phyloP scores from a whole-genome alignment of 2,888 invertebrate species.

The Parnassius mnemosyne region DNA sequence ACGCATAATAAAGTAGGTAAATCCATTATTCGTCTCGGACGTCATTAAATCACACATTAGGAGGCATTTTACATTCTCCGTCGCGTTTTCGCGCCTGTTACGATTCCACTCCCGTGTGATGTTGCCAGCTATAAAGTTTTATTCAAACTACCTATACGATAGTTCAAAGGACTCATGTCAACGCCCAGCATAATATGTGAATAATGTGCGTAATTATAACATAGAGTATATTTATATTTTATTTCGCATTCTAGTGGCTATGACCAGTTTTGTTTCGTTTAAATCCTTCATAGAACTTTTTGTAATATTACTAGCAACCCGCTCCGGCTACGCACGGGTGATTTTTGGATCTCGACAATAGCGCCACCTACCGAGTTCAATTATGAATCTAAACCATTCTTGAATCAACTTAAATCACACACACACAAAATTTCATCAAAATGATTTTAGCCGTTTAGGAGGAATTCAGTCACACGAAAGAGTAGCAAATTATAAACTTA shows the following conservation, averaged over 20 bases:
- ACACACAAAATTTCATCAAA: no score
- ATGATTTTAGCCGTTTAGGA: no score
- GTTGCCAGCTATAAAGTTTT: slow-evolving; percentile 52
- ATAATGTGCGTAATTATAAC: slow-evolving; percentile 13
- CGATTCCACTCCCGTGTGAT: slow-evolving; percentile 51
- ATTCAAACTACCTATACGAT: slow-evolving; percentile 38
- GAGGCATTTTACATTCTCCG: slow-evolving; percentile 46
- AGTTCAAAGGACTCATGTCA: slow-evolving; percentile 31
- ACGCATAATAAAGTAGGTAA: slow-evolving; percentile 36
- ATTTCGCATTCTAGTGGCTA: background rate
- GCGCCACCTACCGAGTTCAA: no score
- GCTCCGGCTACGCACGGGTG: no score
- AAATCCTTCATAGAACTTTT: no score
- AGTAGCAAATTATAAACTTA: no score
- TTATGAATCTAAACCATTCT: no score
- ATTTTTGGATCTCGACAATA: no score
- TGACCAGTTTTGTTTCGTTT: no score
- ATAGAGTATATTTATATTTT: background rate
- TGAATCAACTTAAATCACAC: no score
- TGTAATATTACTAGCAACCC: no score
- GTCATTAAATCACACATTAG: slow-evolving; percentile 45
- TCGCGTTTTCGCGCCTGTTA: slow-evolving; percentile 52
- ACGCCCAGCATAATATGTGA: slow-evolving; percentile 8
- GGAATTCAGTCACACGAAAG: no score
- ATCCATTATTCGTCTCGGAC: slow-evolving; percentile 37